Base-by-base conservation (phyloP, 2,888 invertebrate genomes). In the Eristalis tenax region DNA sequence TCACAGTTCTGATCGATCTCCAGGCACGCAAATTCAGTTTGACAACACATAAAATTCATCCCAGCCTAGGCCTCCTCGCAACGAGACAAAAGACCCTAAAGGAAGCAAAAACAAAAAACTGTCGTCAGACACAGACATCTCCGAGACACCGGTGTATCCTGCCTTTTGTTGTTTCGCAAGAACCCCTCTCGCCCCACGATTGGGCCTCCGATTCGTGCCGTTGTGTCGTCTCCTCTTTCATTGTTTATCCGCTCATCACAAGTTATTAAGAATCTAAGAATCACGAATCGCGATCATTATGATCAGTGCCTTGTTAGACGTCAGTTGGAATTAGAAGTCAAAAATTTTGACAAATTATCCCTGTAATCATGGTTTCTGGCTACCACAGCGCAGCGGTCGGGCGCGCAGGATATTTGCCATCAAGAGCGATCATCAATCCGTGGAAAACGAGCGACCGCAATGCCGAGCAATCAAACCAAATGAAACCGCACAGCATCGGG, bases 281-380 rank as follows among this genome's bases (percentile, higher is more conserved):
- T 87, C 87, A 87, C 83, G 83, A 87, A 87, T 87, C 79, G 87
- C 87, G 87, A 87, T 80, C 87, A 87, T 87, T 80, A 87, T 83
- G 87, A 87, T 87, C 87, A 83, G 76, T 73, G 87, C 83, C 87
- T 88, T 88, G 88, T 88, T 83, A 80, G 77, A 86, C 78, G 89
- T 89, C 89, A 89, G 79, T 82, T 83, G 87, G 80, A 89, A 87
- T 89, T 88, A 89, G 84, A 84, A 88, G 86, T 89, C 87, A 84
- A 87, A 78, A 82, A 76, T 84, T 89, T 89, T 89, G 89, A 89
- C 89, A 89, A 89, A 89, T 88, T 89, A 82, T 75, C 87, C 83
- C 76, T 71, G 64, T 83, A 87, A 83, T 87, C 83, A 87, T 83
- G 50, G 50, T 59, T 28, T 23, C 59, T 59, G 59, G 76, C 81